These are phyloP conservation scores for Hippocampus guttulatus DNA, from an alignment of 2,113 vertebrate species.

Conservation along the genomic window DNA sequence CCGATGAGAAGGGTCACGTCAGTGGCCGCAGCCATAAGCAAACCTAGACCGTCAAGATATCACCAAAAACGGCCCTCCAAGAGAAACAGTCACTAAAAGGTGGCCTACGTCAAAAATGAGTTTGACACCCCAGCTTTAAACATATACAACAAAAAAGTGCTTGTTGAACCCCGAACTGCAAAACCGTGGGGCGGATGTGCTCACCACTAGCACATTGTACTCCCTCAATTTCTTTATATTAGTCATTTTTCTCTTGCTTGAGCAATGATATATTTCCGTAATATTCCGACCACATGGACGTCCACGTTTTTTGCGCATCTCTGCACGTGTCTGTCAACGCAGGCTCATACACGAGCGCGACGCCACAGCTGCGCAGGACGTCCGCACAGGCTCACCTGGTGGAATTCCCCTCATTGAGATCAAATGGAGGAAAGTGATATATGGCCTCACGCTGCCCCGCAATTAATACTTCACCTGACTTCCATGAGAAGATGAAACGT, in stretches of 20 bases:
- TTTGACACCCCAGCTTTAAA: too few species aligned
- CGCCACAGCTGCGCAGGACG: slow-evolving; percentile 70
- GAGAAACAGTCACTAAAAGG: too few species aligned
- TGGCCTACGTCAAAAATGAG: too few species aligned
- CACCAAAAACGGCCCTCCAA: too few species aligned
- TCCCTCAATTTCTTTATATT: neutral
- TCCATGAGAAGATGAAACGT: slow-evolving; percentile 39
- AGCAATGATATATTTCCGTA: neutral
- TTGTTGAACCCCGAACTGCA: neutral
- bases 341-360: neutral
- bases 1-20: too few species aligned
- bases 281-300: neutral
- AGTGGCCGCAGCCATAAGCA: too few species aligned
- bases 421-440: slow-evolving; percentile 59
- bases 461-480: slow-evolving; percentile 65
- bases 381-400: slow-evolving; percentile 70
- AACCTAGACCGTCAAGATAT: too few species aligned
- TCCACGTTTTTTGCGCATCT: neutral
- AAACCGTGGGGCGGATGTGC: neutral
- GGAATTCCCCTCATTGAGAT: slow-evolving; percentile 83
- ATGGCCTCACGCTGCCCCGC: slow-evolving; percentile 48
- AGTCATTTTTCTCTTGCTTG: neutral
- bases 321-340: neutral
- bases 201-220: neutral
- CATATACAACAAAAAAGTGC: too few species aligned